Evolutionary conservation across 1,140 invertebrate genomes (phyloP), one percentile per base, ranked within the genome.

Genomic region (Leptonema lineaticorne): DNA sequence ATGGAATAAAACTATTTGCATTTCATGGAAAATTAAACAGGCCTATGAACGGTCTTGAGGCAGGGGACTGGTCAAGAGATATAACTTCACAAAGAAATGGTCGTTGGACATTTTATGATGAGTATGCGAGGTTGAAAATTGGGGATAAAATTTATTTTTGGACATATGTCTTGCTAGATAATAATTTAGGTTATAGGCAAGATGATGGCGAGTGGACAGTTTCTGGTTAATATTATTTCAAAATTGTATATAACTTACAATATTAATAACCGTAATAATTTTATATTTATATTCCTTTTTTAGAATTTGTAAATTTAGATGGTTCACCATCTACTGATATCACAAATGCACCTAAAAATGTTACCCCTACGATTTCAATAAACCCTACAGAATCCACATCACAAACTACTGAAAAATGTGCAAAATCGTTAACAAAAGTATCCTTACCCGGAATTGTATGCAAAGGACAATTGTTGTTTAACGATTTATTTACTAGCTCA

Each of bases 21-120:
- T 91, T 87, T 71, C 90, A 92, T 73, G 87, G 86, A 5, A 91
- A 91, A 66, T 78, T 91, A 0, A 92, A 92, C 71, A 84, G 88
- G 69, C 87, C 90, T 74, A 88, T 92, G 82, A 81, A 89, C 20
- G 87, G 87, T 0, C 70, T 90, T 22, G 90, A 91, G 76, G 88
- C 85, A 0, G 90, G 90, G 6, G 84, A 82, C 4, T 90, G 89
- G 81, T 84, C 89, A 0, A 78, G 82, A 63, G 90, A 92, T 69
- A 88, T 92, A 68, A 75, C 81, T 0, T 87, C 86, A 74, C 71
- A 82, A 1, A 87, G 85, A 73, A 82, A 90, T 68, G 88, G 88
- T 0, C 77, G 82, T 69, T 92, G 89, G 89, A 86, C 81, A 5
- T 92, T 90, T 73, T 79, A 84, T 64, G 88, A 91, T 75, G 80